Evolutionary conservation across 1,140 invertebrate genomes (phyloP), one percentile per base, ranked within the genome.

Genomic region (Epicauta chinensis): DNA sequence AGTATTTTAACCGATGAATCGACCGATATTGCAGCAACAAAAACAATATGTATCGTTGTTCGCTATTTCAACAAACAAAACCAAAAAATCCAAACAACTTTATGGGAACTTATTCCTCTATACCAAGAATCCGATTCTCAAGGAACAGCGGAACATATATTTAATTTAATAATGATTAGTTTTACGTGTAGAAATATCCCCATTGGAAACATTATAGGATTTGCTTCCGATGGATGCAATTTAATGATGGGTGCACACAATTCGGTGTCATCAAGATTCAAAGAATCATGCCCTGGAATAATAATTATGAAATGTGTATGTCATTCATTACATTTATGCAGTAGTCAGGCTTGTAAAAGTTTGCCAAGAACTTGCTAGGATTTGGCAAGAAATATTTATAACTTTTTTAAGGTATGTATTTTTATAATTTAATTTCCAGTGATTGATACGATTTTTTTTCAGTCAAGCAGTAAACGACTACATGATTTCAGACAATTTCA

Each of bases 1-100:
- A 72, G 67, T 38, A 40, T 71, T 2, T 56, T 73, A 12, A 40
- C 70, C 4, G 71, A 71, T 56, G 70, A 74, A 51, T 73, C 67
- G 2, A 74, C 68, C 1, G 69, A 73, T 51, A 56, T 72, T 5
- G 58, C 54, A 16, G 49, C 59, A 2, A 13, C 13, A 12, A 40
- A 51, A 44, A 45, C 30, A 9, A 9, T 51, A 53, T 59, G 64
- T 48, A 57, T 60, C 45, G 46, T 56, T 48, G 58, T 55, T n/a
- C 42, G 58, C 41, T 67, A 59, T 62, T 68, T 58, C 53, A 57
- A 64, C 56, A 31, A 47, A 16, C 41, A 60, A 34, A 12, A 40
- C 11, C 53, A 48, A 15, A 47, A 46, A 60, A 53, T 71, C 1
- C 52, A 59, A 4, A 69, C 55, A 38, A 39, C 36, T 17, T 71